Evolutionary conservation across 2,888 invertebrate species (phyloP).

Genomic region (Apotomis turbidana): DNA sequence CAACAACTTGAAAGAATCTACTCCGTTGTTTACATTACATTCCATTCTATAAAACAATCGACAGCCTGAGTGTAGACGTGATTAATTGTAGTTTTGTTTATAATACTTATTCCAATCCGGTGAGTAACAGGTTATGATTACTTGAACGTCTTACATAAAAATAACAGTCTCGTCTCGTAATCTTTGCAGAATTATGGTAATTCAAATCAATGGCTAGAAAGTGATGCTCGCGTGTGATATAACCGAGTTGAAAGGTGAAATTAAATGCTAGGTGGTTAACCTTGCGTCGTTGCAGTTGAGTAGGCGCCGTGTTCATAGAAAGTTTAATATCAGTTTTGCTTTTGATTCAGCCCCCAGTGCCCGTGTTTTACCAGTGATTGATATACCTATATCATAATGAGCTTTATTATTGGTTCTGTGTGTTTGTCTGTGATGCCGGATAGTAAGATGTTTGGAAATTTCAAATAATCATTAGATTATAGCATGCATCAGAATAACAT

Average conservation of each 20-base stretch:
- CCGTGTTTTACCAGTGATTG: slow-evolving; percentile 44
- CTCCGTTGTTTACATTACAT: slow-evolving; percentile 21
- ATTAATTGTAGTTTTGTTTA: slow-evolving; percentile 4
- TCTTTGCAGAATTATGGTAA: slow-evolving; percentile 48
- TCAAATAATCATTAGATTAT: slow-evolving; percentile 17
- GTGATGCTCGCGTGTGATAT: slow-evolving; percentile 65
- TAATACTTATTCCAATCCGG: slow-evolving; percentile 13
- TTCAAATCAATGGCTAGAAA: slow-evolving; percentile 62
- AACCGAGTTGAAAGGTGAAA: slow-evolving; percentile 78
- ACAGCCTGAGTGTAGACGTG: not conserved
- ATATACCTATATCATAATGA: slow-evolving; percentile 51
- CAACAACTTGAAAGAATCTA: not conserved
- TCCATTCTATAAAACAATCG: not conserved
- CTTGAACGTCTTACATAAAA: slow-evolving; percentile 33
- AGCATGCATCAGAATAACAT: not conserved
- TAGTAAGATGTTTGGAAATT: slow-evolving; percentile 54
- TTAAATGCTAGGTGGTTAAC: slow-evolving; percentile 60
- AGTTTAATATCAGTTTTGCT: slow-evolving; percentile 56
- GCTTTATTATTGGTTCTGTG: slow-evolving; percentile 62
- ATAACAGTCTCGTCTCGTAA: slow-evolving; percentile 39
- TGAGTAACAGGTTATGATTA: slow-evolving; percentile 28
- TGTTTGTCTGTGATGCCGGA: slow-evolving; percentile 65
- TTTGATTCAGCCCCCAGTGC: slow-evolving; percentile 41
- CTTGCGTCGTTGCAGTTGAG: slow-evolving; percentile 56
- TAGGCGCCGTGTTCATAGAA: slow-evolving; percentile 54